Conservation (phyloP, 2,888 invertebrate species). For the Euclidia mi region DNA sequence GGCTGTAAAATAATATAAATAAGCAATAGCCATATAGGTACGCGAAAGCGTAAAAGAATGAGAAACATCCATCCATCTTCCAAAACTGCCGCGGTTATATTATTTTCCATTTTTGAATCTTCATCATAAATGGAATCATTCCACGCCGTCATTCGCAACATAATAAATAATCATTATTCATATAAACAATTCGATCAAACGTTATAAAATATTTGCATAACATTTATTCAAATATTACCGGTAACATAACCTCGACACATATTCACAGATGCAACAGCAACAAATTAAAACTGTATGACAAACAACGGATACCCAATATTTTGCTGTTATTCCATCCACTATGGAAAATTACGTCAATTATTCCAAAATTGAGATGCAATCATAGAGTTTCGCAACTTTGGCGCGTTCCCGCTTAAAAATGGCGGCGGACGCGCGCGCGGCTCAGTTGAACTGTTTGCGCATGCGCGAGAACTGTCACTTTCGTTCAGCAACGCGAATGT, state of each 20-base stretch:
- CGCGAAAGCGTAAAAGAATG: too few species aligned
- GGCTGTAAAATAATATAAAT: too few species aligned
- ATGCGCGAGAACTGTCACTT: constrained; percentile 52
- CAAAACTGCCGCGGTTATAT: too few species aligned
- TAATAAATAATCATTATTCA: too few species aligned
- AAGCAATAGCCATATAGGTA: too few species aligned
- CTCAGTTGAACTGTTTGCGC: constrained; percentile 48
- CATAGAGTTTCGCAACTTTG: constrained; percentile 45
- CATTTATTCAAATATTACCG: background rate
- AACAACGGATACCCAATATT: constrained; percentile 4
- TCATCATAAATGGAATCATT: too few species aligned
- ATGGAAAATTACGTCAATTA: constrained; percentile 50
- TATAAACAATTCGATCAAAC: too few species aligned
- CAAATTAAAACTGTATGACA: constrained; percentile 18
- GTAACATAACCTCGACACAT: constrained; percentile 13
- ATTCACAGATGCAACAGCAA: constrained; percentile 8
- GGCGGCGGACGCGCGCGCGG: constrained; percentile 58
- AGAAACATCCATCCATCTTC: too few species aligned
- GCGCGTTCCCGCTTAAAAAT: constrained; percentile 57
- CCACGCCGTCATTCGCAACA: too few species aligned
- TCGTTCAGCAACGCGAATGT: constrained; percentile 45
- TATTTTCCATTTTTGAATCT: too few species aligned
- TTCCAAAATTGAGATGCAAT: constrained; percentile 49
- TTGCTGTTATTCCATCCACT: constrained; percentile 13
- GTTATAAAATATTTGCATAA: too few species aligned